These are phyloP conservation scores for Mesembrinibis cayennensis DNA, from an alignment of 2,113 vertebrate species.

Conservation along the genomic window DNA sequence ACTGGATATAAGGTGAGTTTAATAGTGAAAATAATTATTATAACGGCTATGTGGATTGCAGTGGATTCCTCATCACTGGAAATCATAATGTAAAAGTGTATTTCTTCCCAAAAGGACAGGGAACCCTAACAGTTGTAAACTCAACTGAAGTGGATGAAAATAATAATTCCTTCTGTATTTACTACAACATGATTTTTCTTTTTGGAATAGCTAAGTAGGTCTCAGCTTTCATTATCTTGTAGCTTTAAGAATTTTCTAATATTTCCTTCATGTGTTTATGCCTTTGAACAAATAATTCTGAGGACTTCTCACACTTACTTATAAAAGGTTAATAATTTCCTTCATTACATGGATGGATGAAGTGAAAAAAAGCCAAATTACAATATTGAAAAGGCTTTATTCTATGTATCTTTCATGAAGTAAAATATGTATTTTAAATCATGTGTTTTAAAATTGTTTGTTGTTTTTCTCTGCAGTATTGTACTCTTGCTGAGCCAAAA, in stretches of 20 bases:
- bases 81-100: neutral
- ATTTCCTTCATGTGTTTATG: neutral
- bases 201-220: neutral
- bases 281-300: neutral
- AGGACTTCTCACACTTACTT: neutral
- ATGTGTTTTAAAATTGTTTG: neutral
- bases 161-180: neutral
- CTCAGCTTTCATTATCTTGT: neutral
- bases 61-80: neutral
- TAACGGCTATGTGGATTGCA: neutral
- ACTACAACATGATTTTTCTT: neutral
- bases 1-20: neutral
- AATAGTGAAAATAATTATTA: neutral
- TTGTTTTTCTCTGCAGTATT: constrained; percentile 72
- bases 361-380: neutral
- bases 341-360: neutral
- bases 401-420: neutral
- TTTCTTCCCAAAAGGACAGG: neutral
- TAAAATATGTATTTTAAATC: neutral
- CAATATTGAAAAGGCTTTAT: neutral
- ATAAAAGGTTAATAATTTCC: neutral
- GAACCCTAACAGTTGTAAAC: neutral
- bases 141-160: neutral
- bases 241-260: neutral
- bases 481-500: constrained; percentile 91